Conservation (phyloP, 1,140 invertebrate genomes). For the Cyphomyrmex costatus region DNA sequence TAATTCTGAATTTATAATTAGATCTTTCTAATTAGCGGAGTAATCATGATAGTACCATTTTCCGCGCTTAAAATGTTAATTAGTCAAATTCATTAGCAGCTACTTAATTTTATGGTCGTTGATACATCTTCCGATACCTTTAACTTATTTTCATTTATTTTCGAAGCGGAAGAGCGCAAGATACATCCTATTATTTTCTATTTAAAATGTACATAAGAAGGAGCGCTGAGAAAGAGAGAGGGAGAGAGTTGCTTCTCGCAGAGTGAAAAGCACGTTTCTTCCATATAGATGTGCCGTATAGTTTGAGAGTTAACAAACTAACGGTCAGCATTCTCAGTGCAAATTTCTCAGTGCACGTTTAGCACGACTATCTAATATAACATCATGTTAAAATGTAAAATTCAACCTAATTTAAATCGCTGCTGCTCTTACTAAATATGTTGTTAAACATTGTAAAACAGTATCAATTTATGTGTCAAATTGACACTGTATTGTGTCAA, state of each 20-base stretch:
- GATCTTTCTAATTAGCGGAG: background rate
- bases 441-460: no score
- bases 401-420: no score
- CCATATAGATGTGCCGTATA: background rate
- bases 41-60: background rate
- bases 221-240: background rate
- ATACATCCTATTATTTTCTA: constrained; percentile 6
- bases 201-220: constrained; percentile 25
- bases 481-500: no score
- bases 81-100: background rate
- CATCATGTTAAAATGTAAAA: no score
- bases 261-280: constrained; percentile 39
- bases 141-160: background rate
- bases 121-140: constrained; percentile 20
- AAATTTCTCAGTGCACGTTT: constrained; percentile 21
- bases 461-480: no score
- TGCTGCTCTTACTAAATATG: no score
- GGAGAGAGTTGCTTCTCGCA: background rate
- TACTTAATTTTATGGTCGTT: background rate
- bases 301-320: constrained; percentile 32
- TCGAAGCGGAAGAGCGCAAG: constrained; percentile 18
- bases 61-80: constrained; percentile 20
- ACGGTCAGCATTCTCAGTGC: constrained; percentile 30
- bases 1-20: background rate
- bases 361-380: constrained; percentile 16